phyloP scores from a whole-genome alignment of 2,888 invertebrate genomes.

The Nomada lathburiana region DNA sequence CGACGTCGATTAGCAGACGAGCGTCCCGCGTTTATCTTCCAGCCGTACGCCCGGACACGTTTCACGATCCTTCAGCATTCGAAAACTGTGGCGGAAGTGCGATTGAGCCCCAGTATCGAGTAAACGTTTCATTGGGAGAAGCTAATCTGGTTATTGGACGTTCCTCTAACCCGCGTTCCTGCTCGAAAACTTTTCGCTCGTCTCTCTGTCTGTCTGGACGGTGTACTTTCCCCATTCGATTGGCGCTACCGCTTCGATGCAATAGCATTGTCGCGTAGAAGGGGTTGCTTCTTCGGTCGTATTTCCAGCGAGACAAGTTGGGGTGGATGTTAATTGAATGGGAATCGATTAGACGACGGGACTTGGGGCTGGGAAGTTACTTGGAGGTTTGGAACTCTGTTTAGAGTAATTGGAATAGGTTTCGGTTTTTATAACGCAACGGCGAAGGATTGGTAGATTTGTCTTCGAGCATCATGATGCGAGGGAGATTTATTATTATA shows the following conservation, averaged over 20 bases:
- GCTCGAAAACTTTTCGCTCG: constrained; percentile 40
- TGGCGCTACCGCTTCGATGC: neutral
- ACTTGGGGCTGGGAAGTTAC: neutral
- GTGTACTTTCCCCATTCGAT: neutral
- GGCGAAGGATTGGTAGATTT: too few species aligned
- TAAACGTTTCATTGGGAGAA: constrained; percentile 59
- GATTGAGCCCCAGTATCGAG: constrained; percentile 40
- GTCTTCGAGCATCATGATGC: too few species aligned
- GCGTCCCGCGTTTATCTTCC: constrained; percentile 61
- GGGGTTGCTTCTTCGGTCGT: constrained; percentile 20
- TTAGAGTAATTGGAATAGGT: neutral
- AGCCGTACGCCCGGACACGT: constrained; percentile 55
- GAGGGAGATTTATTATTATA: too few species aligned
- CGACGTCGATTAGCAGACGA: constrained; percentile 66
- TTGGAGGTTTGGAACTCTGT: neutral
- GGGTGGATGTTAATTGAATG: constrained; percentile 33
- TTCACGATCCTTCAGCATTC: constrained; percentile 47
- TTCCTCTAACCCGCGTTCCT: constrained; percentile 32
- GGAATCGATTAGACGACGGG: constrained; percentile 27
- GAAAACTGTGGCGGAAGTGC: constrained; percentile 48
- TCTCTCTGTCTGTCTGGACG: neutral
- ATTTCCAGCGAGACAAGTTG: constrained; percentile 19
- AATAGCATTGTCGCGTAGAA: constrained; percentile 8
- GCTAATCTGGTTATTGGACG: constrained; percentile 71
- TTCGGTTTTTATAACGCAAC: too few species aligned